Percentiles rank a stretch among this genome's conserved stretches.
Evolutionary conservation across 2,113 vertebrate genomes (phyloP).

Genomic region (Uria aalge): DNA sequence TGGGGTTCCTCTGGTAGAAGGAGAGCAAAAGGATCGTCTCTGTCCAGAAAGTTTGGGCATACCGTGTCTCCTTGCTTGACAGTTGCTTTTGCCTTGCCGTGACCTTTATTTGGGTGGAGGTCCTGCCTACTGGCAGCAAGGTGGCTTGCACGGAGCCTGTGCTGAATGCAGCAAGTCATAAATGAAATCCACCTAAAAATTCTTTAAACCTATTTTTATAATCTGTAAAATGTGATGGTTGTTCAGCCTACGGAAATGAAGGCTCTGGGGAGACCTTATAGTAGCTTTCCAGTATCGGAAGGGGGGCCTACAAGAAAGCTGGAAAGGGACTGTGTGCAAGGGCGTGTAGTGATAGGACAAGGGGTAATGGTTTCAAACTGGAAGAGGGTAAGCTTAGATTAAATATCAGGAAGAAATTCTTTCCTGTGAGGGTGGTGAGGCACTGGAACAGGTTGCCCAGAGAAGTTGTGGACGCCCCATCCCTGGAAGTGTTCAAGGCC

Average conservation of each 20-base stretch:
- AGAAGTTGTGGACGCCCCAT: not conserved
- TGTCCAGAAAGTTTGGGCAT: not conserved
- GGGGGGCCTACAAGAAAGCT: not conserved
- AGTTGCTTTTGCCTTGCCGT: not conserved
- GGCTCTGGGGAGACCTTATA: not conserved
- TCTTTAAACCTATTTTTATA: not conserved
- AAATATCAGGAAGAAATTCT: not conserved
- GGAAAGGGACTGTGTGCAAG: not conserved
- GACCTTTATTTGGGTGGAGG: not conserved
- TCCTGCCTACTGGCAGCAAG: not conserved
- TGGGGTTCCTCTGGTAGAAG: not conserved
- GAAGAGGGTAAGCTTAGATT: not conserved
- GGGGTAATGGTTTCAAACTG: not conserved
- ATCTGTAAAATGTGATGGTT: not conserved
- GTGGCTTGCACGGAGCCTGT: too few relatives aligned
- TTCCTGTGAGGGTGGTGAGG: not conserved
- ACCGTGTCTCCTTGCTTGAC: not conserved
- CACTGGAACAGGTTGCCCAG: not conserved
- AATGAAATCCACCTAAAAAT: not conserved
- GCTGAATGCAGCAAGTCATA: not conserved
- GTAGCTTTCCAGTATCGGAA: not conserved
- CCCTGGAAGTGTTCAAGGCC: not conserved
- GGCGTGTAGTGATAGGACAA: not conserved
- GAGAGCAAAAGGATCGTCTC: not conserved
- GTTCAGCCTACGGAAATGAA: not conserved